These are phyloP conservation scores for Perognathus longimembris DNA, from an alignment of 2,113 vertebrate genomes.

Conservation along the genomic window DNA sequence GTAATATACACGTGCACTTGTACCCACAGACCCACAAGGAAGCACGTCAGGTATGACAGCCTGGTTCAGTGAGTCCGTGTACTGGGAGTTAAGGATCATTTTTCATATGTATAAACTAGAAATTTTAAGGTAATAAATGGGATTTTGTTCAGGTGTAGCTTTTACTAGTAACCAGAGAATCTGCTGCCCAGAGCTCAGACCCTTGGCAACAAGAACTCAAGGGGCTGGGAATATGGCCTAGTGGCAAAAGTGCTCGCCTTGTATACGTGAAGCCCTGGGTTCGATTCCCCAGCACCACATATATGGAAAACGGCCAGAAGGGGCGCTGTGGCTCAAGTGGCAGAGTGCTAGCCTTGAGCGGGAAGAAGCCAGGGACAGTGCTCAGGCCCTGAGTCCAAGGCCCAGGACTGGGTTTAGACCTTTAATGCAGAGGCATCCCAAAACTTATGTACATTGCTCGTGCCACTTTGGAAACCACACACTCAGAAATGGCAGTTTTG, in stretches of 20 bases:
- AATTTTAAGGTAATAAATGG: neutral
- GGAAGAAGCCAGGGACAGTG: too few species aligned
- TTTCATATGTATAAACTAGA: neutral
- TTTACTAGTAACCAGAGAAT: rapidly evolving
- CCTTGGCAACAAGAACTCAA: too few species aligned
- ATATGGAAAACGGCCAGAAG: too few species aligned
- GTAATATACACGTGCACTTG: neutral
- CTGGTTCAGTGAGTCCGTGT: rapidly evolving
- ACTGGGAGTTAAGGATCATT: neutral
- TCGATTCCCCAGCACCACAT: too few species aligned
- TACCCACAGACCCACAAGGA: rapidly evolving
- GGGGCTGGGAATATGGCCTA: too few species aligned
- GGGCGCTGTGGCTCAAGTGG: too few species aligned
- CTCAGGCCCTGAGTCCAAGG: too few species aligned
- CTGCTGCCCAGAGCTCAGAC: neutral
- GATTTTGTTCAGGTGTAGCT: neutral
- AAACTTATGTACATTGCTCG: neutral
- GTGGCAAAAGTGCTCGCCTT: too few species aligned
- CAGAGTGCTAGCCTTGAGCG: too few species aligned
- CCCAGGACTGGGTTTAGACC: neutral
- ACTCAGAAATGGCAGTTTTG: too few species aligned
- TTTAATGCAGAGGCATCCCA: rapidly evolving
- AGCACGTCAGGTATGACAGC: rapidly evolving
- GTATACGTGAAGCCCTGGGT: too few species aligned
- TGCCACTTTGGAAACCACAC: too few species aligned